Evolutionary conservation across 2,797 vertebrate species (phyloP).

Genomic region (Rhinogobio ventralis): DNA sequence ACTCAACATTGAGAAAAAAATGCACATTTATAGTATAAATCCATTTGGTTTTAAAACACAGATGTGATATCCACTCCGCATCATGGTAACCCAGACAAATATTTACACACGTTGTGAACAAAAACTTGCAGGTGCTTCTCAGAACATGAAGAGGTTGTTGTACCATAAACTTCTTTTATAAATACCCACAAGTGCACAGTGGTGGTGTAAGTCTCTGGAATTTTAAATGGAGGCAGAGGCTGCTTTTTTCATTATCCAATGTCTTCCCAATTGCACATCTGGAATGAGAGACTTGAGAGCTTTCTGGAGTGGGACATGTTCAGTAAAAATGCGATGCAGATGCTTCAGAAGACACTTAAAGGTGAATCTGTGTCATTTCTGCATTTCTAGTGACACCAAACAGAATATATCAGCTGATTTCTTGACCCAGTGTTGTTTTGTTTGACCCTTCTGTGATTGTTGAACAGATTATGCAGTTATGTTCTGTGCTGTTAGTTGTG

Average conservation of each 20-base stretch:
- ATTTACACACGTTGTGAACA: slow-evolving; percentile 24
- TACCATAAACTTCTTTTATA: slow-evolving; percentile 2
- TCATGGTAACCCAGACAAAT: slow-evolving; percentile 11
- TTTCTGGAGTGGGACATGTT: slow-evolving; percentile 33
- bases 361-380: background rate
- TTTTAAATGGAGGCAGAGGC: background rate
- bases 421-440: background rate
- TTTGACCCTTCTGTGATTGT: background rate
- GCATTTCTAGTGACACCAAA: background rate
- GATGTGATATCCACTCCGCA: slow-evolving; percentile 5
- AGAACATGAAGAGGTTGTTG: background rate
- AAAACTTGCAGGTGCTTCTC: slow-evolving; percentile 7
- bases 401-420: background rate
- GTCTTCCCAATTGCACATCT: slow-evolving; percentile 27
- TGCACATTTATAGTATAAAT: background rate
- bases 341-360: background rate
- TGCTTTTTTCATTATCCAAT: slow-evolving; percentile 33
- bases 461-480: background rate
- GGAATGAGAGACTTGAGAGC: slow-evolving; percentile 15
- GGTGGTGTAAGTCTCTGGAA: background rate
- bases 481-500: background rate
- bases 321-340: background rate
- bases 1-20: background rate
- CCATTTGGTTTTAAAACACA: slow-evolving; percentile 25
- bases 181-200: background rate